phyloP scores from a whole-genome alignment of 1,140 invertebrate genomes.

The Sesamia nonagrioides region DNA sequence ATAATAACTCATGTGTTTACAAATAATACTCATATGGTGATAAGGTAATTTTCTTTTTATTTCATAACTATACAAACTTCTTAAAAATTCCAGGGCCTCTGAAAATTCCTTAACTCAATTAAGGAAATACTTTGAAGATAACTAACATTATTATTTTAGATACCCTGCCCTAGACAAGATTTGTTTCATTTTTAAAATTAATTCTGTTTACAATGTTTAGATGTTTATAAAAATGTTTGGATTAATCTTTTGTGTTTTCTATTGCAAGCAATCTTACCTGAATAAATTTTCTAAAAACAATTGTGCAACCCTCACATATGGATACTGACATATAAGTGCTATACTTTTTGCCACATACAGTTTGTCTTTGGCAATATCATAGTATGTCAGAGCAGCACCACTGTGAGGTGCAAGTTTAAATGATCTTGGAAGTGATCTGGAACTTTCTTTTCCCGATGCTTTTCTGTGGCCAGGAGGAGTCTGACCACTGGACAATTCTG shows the following conservation, averaged over 20 bases:
- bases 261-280: constrained; percentile 88
- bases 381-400: constrained; percentile 93
- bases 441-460: constrained; percentile 89
- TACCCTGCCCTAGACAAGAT: too few species aligned
- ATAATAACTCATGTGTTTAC: too few species aligned
- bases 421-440: constrained; percentile 94
- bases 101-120: too few species aligned
- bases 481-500: constrained; percentile 94
- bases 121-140: too few species aligned
- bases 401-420: constrained; percentile 95
- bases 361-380: constrained; percentile 97
- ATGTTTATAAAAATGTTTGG: too few species aligned
- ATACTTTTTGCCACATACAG: constrained; percentile 98
- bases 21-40: too few species aligned
- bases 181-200: too few species aligned
- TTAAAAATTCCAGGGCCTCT: too few species aligned
- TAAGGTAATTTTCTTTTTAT: too few species aligned
- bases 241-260: neutral
- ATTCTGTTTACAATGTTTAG: too few species aligned
- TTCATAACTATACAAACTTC: too few species aligned
- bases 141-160: too few species aligned
- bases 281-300: constrained; percentile 96
- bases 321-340: constrained; percentile 95
- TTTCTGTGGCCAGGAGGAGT: constrained; percentile 89
- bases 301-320: constrained; percentile 95